Evolutionary conservation across 2,797 vertebrate species (phyloP), one percentile per base, ranked within the genome.

Genomic region (Furcifer pardalis): DNA sequence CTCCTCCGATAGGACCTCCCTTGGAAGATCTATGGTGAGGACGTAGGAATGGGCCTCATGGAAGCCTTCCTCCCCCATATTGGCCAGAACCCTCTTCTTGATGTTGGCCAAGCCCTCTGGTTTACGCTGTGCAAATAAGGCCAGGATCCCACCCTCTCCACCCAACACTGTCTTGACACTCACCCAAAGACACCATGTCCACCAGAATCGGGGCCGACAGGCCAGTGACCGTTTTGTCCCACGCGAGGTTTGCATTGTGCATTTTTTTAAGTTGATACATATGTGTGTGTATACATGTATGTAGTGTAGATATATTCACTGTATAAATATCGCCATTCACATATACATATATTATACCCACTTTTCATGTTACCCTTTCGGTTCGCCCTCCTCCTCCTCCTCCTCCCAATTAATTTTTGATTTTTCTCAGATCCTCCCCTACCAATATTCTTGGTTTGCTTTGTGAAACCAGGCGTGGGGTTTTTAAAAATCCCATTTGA

Each of bases 401-500:
- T 76, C 5, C 83, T 81, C 60, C n/a, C n/a, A n/a, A n/a, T 82
- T 83, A 35, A 9, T 9, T 85, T 89, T 44, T 12, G 27, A 68
- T n/a, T 44, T 35, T 25, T 25, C 66, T 59, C 1, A 4, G 68
- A 2, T 23, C n/a, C n/a, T 49, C 32, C 30, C 0, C 23, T n/a
- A n/a, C 2, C n/a, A 46, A 2, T 35, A 6, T 66, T 76, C n/a
- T 77, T 69, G 7, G 69, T 91, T 89, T 91, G 90, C 92, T 93
- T 91, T 87, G 0, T 78, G 91, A 81, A 62, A 93, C 93, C 83
- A 78, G 91, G 86, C 79, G n/a, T n/a, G n/a, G n/a, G n/a, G n/a
- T n/a, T n/a, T n/a, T n/a, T n/a, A n/a, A n/a, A n/a, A n/a, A n/a
- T n/a, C n/a, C n/a, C n/a, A n/a, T n/a, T n/a, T n/a, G n/a, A n/a